phyloP scores from a whole-genome alignment of 2,113 vertebrate genomes.

The Muntiacus muntjak region DNA sequence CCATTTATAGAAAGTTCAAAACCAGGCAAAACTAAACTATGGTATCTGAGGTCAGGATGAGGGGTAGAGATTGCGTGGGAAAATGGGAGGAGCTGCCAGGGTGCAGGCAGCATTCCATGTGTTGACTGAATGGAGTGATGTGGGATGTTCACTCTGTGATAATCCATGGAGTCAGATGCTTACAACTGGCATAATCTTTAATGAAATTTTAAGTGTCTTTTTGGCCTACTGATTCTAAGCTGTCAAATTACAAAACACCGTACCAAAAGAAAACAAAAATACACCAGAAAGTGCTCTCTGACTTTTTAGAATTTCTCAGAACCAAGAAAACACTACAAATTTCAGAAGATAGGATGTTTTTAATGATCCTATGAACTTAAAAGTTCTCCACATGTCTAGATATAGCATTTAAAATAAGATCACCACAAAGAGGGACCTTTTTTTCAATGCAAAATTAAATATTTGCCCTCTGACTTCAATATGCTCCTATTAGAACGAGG shows the following conservation, averaged over 20 bases:
- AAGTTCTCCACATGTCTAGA: not conserved
- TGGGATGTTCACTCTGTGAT: not conserved
- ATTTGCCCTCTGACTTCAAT: not conserved
- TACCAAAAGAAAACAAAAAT: not conserved
- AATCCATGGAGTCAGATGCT: not conserved
- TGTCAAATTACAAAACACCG: not conserved
- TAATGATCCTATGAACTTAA: not conserved
- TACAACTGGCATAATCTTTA: not conserved
- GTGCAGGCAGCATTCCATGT: not conserved
- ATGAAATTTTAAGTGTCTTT: not conserved
- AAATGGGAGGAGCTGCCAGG: not conserved
- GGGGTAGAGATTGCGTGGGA: not conserved
- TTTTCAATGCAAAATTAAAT: not conserved
- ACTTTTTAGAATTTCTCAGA: constrained; percentile 2
- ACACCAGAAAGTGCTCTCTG: not conserved
- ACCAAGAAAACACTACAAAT: not conserved
- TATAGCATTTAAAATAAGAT: not conserved
- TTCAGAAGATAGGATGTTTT: not conserved
- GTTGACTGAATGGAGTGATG: not conserved
- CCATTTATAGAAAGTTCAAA: not conserved
- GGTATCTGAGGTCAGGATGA: not conserved
- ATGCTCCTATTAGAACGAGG: not conserved
- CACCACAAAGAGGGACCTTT: not conserved
- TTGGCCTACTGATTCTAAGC: not conserved
- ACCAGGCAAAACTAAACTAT: not conserved